Conservation (phyloP, 2,113 vertebrate genomes). For the Heterotis niloticus region DNA sequence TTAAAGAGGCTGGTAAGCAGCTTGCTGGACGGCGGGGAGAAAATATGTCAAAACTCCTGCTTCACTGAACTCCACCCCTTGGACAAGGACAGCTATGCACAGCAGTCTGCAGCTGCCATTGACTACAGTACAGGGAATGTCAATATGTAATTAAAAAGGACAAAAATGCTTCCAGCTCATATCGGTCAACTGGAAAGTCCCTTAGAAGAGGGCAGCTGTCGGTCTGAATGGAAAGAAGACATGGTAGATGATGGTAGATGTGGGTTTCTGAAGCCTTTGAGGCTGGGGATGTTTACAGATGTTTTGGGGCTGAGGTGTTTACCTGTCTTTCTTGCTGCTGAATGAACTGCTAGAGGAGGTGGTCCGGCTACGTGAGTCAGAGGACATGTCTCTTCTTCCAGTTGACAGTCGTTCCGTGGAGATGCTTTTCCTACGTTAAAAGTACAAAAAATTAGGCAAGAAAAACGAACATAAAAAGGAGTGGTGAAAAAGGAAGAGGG, state of each 20-base stretch:
- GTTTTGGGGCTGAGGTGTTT: neutral
- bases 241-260: neutral
- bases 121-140: no score
- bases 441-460: neutral
- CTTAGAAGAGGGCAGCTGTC: neutral
- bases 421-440: slow-evolving; percentile 65
- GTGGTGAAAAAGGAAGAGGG: neutral
- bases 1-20: no score
- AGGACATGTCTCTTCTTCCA: slow-evolving; percentile 63
- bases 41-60: no score
- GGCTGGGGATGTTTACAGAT: neutral
- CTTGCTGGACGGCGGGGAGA: no score
- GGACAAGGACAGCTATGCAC: no score
- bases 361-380: slow-evolving; percentile 73
- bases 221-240: neutral
- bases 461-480: neutral
- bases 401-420: slow-evolving; percentile 80
- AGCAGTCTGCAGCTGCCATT: no score
- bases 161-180: no score
- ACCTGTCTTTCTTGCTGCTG: slow-evolving; percentile 70
- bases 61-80: no score
- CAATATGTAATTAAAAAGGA: no score
- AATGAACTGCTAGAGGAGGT: slow-evolving; percentile 78
- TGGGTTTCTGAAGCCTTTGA: neutral
- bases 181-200: no score